Conservation (phyloP, 2,888 invertebrate genomes). For the Alitta virens region DNA sequence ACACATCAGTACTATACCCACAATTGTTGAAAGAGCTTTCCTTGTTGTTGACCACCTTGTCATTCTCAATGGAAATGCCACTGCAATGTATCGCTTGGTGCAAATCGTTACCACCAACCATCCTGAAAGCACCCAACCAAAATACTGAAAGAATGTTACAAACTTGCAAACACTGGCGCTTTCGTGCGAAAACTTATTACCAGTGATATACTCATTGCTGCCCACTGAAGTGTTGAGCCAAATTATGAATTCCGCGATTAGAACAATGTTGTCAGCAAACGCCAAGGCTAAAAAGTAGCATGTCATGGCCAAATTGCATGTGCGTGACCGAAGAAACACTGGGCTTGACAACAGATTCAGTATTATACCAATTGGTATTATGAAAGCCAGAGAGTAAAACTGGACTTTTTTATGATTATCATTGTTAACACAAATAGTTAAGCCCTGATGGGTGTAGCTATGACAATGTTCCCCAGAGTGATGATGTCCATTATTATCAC, state of each 20-base stretch:
- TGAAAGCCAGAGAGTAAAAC: too few species aligned
- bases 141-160: conserved; percentile 4
- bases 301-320: neutral
- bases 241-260: neutral
- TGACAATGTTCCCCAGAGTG: too few species aligned
- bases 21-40: neutral
- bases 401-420: too few species aligned
- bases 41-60: conserved; percentile 1
- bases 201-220: neutral
- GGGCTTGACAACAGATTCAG: too few species aligned
- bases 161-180: conserved; percentile 4
- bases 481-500: too few species aligned
- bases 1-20: neutral
- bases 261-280: conserved; percentile 3
- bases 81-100: conserved; percentile 4
- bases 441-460: too few species aligned
- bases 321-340: too few species aligned
- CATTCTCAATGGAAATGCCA: conserved; percentile 7
- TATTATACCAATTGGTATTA: too few species aligned
- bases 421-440: too few species aligned
- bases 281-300: conserved; percentile 6
- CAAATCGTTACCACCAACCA: conserved; percentile 9
- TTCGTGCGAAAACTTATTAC: neutral
- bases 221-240: conserved; percentile 1
- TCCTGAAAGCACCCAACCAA: conserved; percentile 4